phyloP scores from a whole-genome alignment of 1,140 invertebrate genomes.

The Dendroctonus ponderosae region DNA sequence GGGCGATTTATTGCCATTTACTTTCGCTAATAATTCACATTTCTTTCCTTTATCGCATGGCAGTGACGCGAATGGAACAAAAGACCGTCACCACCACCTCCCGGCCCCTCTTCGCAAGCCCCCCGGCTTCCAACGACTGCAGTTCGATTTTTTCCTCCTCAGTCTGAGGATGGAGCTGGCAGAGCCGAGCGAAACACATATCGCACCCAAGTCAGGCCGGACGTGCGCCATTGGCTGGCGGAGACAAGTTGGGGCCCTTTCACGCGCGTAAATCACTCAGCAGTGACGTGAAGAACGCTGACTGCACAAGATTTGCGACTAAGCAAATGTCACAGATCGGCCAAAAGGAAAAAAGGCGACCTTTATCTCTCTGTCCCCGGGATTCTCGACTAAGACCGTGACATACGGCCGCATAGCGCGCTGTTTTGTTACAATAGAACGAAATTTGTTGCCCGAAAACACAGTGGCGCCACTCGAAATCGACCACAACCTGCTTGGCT shows the following conservation, averaged over 20 bases:
- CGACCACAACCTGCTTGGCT: neutral
- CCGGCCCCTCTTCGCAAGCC: too few species aligned
- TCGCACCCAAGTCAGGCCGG: conserved; percentile 6
- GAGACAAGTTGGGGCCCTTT: conserved; percentile 29
- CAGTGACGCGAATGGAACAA: too few species aligned
- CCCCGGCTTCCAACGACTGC: too few species aligned
- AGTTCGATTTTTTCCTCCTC: too few species aligned
- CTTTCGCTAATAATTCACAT: too few species aligned
- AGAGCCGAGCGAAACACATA: conserved; percentile 1
- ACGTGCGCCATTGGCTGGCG: conserved; percentile 21
- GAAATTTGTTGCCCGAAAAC: conserved; percentile 19
- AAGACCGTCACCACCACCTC: too few species aligned
- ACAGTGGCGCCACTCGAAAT: neutral
- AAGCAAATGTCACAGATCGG: conserved; percentile 49
- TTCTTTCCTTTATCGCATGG: too few species aligned
- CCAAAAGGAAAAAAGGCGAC: conserved; percentile 42
- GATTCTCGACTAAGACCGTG: conserved; percentile 26
- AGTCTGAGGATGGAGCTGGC: too few species aligned
- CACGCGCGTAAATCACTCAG: conserved; percentile 47
- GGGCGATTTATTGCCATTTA: too few species aligned
- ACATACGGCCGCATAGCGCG: conserved; percentile 28
- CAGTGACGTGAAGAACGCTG: conserved; percentile 46
- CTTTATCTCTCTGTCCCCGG: conserved; percentile 36
- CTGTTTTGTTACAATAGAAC: conserved; percentile 32
- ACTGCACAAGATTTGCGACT: conserved; percentile 50